Conservation (phyloP, 2,113 vertebrate genomes). For the Atlantisia rogersi region DNA sequence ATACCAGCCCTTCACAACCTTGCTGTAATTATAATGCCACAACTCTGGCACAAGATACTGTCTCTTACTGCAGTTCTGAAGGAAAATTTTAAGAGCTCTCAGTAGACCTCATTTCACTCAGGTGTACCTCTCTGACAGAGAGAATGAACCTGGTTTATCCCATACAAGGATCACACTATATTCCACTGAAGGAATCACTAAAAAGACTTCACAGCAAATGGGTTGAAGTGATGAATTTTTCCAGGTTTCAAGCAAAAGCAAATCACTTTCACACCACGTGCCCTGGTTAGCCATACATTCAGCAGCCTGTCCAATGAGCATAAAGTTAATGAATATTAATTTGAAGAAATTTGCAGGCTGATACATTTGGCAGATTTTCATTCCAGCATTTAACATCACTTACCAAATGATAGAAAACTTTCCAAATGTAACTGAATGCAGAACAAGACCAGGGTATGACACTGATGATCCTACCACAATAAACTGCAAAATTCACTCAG, state of each 20-base stretch:
- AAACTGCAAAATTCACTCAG: conserved; percentile 15
- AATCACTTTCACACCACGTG: not conserved
- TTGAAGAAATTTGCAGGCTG: conserved; percentile 10
- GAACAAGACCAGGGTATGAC: conserved; percentile 19
- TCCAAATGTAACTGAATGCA: conserved; percentile 26
- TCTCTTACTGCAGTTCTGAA: not conserved
- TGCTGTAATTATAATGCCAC: not conserved
- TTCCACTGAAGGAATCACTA: not conserved
- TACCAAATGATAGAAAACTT: conserved; percentile 31
- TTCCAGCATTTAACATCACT: conserved; percentile 15
- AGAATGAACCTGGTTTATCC: not conserved
- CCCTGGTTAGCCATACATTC: conserved; percentile 12
- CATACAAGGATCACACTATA: not conserved
- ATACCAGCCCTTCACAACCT: not conserved
- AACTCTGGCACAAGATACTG: not conserved
- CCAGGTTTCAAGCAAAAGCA: conserved; percentile 9
- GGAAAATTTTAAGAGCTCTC: not conserved
- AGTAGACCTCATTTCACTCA: not conserved
- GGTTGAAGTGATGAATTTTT: not conserved
- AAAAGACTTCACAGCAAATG: not conserved
- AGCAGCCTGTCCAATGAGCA: conserved; percentile 12
- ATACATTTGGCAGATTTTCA: conserved; percentile 28
- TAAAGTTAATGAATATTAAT: conserved; percentile 20
- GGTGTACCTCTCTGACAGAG: not conserved
- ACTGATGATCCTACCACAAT: conserved; percentile 30